Base-by-base conservation (phyloP, 1,140 invertebrate genomes). In the Caerostris extrusa region DNA sequence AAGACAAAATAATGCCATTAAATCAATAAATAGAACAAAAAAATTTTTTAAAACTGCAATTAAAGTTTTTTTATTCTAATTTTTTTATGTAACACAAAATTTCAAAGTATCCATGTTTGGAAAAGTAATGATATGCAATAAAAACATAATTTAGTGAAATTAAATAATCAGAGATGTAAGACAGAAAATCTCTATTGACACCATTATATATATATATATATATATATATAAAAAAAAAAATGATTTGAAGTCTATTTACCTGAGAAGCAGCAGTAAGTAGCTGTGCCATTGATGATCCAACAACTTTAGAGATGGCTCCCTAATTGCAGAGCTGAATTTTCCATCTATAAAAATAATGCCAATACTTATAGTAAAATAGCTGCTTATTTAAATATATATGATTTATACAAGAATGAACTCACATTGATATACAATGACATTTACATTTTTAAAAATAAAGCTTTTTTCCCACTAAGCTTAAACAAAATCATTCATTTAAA, bases 191-290 rank as follows among this genome's bases (percentile, higher is more conserved):
- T 34, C 34, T 34, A 34, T 34, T 34, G 34, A 34, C 2, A 34
- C 2, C 0, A 34, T 34, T 34, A 34, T 34, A 34, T n/a, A n/a
- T n/a, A n/a, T n/a, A n/a, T n/a, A n/a, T n/a, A n/a, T n/a, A n/a
- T n/a, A n/a, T n/a, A n/a, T 64, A 3, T 8, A 64, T 64, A n/a
- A 14, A 67, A 67, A 67, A 8, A 67, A 67, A 2, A 1, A 67
- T n/a, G 61, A 3, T 7, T 67, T 67, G 14, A 34, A 34, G 34
- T 34, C 34, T 34, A 34, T 34, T 61, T 94, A 96, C 96, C 96
- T 98, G 98, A 88, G 97, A 97, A 12, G 98, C 98, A 14, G 98
- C 98, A 19, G 98, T 98, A 14, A 99, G 96, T 56, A 99, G 95
- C 95, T 98, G 98, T 12, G 98, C 98, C 95, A 99, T 97, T 10